Conservation (phyloP, 2,113 vertebrate genomes). For the Acinonyx jubatus region DNA sequence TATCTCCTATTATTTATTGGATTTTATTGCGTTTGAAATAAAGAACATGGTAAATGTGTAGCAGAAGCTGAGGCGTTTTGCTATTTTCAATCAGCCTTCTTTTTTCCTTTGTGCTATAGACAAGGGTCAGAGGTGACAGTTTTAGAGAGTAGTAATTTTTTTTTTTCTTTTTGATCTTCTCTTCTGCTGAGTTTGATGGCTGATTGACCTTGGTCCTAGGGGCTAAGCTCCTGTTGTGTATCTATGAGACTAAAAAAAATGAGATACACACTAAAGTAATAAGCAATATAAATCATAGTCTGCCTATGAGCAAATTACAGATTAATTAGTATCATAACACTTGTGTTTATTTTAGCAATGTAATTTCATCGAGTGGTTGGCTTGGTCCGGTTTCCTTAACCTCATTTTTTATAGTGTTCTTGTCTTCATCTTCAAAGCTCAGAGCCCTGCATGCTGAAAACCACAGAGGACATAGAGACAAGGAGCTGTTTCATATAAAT, state of each 20-base stretch:
- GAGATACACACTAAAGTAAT: background rate
- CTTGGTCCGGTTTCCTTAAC: background rate
- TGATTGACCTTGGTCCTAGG: background rate
- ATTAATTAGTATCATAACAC: background rate
- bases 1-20: background rate
- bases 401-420: background rate
- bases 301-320: background rate
- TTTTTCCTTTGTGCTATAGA: background rate
- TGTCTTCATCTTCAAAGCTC: background rate
- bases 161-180: background rate
- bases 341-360: background rate
- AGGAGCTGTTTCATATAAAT: background rate
- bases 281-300: background rate
- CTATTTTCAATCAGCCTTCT: background rate
- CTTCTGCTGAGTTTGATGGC: background rate
- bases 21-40: background rate
- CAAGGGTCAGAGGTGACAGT: background rate
- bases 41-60: background rate
- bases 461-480: accelerated
- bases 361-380: accelerated
- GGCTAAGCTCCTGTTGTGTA: background rate
- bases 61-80: background rate
- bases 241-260: background rate
- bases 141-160: background rate
- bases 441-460: background rate